These are phyloP conservation scores for Halcyon senegalensis DNA, from an alignment of 2,113 vertebrate species.

Conservation along the genomic window DNA sequence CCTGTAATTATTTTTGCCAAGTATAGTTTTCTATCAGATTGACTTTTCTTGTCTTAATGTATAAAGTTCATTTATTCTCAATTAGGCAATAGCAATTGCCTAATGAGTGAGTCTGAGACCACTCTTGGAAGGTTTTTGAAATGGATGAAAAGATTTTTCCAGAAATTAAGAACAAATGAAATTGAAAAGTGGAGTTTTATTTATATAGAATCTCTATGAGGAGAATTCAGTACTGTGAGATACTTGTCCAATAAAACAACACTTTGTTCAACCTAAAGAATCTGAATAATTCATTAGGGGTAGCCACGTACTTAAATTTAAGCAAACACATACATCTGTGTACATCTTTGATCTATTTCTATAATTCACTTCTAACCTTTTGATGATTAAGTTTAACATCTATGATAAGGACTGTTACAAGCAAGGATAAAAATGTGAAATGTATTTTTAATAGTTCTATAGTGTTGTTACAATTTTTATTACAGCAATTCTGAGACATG, in stretches of 20 bases:
- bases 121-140: background rate
- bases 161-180: background rate
- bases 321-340: background rate
- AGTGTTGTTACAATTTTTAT: background rate
- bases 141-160: background rate
- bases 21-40: background rate
- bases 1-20: background rate
- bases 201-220: background rate
- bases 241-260: background rate
- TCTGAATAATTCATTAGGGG: background rate
- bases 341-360: background rate
- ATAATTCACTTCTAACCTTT: background rate
- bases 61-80: background rate
- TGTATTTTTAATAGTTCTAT: background rate
- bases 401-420: background rate
- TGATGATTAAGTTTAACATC: background rate
- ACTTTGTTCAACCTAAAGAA: background rate
- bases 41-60: background rate
- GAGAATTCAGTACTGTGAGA: background rate
- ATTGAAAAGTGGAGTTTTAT: background rate
- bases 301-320: background rate
- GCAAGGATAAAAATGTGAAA: background rate
- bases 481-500: background rate
- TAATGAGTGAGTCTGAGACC: background rate
- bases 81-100: background rate